phyloP scores from a whole-genome alignment of 37 sponge, comb jelly and placozoan genomes.

The Hexactinellida sp. region DNA sequence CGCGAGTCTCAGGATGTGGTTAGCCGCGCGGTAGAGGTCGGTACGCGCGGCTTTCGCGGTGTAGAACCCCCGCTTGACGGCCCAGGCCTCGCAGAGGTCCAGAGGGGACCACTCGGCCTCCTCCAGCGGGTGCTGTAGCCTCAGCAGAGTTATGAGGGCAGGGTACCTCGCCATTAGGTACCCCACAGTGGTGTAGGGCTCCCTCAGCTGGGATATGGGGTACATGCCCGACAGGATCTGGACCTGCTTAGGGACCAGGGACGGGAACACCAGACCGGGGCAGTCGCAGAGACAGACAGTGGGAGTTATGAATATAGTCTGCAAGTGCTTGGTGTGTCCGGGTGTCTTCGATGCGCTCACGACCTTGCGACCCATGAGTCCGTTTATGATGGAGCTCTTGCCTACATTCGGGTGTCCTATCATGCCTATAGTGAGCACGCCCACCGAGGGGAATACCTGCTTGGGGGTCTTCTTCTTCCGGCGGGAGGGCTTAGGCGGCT shows the following conservation, averaged over 20 bases:
- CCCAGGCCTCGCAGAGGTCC: constrained; percentile 59
- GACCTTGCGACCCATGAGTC: constrained; percentile 69
- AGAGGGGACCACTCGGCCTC: background rate
- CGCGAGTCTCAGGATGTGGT: constrained; percentile 76
- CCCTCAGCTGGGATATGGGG: constrained; percentile 87
- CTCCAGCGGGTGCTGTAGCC: constrained; percentile 41
- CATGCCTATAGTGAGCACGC: constrained; percentile 77
- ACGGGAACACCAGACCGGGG: constrained; percentile 93
- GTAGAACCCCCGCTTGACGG: constrained; percentile 52
- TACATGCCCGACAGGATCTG: constrained; percentile 85
- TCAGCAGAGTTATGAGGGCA: constrained; percentile 36
- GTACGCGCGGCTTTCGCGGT: constrained; percentile 76
- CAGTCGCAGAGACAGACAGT: constrained; percentile 82
- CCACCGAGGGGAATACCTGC: background rate
- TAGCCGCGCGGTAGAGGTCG: constrained; percentile 94
- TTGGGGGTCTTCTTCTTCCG: background rate
- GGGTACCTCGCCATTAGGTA: constrained; percentile 78
- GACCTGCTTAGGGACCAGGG: constrained; percentile 69
- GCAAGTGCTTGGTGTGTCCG: constrained; percentile 99
- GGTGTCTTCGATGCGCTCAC: constrained; percentile 92
- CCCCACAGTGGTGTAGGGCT: constrained; percentile 83
- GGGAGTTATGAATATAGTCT: constrained; percentile 81
- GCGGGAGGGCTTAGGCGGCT: background rate
- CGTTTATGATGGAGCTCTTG: constrained; percentile 89
- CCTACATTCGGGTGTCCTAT: constrained; percentile 96